Evolutionary conservation across 1,140 invertebrate species (phyloP), one percentile per base, ranked within the genome.

Genomic region (Harpegnathos saltator): DNA sequence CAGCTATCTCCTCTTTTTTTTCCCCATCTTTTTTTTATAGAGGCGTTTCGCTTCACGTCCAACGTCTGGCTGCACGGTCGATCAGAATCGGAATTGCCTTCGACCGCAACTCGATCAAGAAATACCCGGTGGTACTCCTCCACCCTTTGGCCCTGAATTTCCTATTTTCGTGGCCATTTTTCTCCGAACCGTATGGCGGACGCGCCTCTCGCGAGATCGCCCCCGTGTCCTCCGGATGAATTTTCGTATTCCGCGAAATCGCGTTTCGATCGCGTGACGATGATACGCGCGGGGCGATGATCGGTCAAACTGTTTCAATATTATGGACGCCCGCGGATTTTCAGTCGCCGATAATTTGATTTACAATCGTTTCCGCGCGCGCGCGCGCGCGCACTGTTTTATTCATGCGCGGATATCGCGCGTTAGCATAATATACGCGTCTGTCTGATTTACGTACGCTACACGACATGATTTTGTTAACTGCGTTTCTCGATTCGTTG

Each of bases 31-130:
- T 54, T 71, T 66, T 77, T 71, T 48, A n/a, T 29, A 19, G 63
- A 33, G 66, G 75, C 75, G 75, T 80, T 69, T 78, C 44, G 17
- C 58, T 86, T 65, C 66, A 66, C 80, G 84, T 74, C 44, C 38
- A 75, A 73, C 82, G 65, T 84, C 77, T 80, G 74, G 54, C 81
- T 80, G 86, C 24, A 50, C 65, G 19, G 29, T 75, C 62, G 84
- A 85, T 87, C 69, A 86, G 83, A 87, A 87, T 87, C 63, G 82
- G 77, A 87, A 87, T 87, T 87, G 85, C 72, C 59, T 78, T 83
- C 84, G 71, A 86, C 84, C 81, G 75, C 75, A 80, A 71, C 65
- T 80, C 75, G 75, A 80, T 80, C 75, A 71, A 80, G 75, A 74
- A 74, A 74, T 82, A 48, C 66, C 22, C 22, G 29, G 26, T 1